These are phyloP conservation scores for Drosophila neutralis DNA, from an alignment of 2,888 invertebrate species.

Conservation along the genomic window DNA sequence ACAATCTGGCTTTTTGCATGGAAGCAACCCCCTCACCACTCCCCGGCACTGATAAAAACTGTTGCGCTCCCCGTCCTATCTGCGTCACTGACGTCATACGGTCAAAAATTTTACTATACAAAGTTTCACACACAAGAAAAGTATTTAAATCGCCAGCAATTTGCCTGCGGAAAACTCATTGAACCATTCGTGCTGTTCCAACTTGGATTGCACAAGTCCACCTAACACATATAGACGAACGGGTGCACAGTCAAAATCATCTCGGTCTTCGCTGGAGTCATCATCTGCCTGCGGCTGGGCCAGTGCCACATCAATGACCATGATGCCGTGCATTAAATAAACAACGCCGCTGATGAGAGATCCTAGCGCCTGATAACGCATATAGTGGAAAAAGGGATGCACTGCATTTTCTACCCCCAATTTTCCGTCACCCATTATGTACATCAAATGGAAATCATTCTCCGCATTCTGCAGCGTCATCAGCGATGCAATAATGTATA, in stretches of 20 bases:
- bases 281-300: slow-evolving; percentile 12
- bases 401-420: slow-evolving; percentile 23
- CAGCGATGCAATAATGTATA: slow-evolving; percentile 38
- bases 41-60: slow-evolving; percentile 34
- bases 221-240: slow-evolving; percentile 48
- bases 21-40: background rate
- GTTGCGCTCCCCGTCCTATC: slow-evolving; percentile 32
- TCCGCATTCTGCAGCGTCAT: slow-evolving; percentile 47
- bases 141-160: slow-evolving; percentile 2
- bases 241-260: slow-evolving; percentile 13
- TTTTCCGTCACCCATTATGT: background rate
- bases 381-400: slow-evolving; percentile 39
- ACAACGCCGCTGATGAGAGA: slow-evolving; percentile 27
- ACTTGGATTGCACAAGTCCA: background rate
- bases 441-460: slow-evolving; percentile 35
- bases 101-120: slow-evolving; percentile 1
- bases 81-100: slow-evolving; percentile 51
- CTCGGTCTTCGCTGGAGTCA: background rate
- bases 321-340: slow-evolving; percentile 54
- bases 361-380: slow-evolving; percentile 42
- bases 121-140: background rate
- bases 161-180: slow-evolving; percentile 25
- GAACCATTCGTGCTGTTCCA: slow-evolving; percentile 49
- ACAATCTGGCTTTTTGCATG: slow-evolving; percentile 25
- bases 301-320: slow-evolving; percentile 52